These are phyloP conservation scores for Zootoca vivipara DNA, from an alignment of 2,113 vertebrate species.

Conservation along the genomic window DNA sequence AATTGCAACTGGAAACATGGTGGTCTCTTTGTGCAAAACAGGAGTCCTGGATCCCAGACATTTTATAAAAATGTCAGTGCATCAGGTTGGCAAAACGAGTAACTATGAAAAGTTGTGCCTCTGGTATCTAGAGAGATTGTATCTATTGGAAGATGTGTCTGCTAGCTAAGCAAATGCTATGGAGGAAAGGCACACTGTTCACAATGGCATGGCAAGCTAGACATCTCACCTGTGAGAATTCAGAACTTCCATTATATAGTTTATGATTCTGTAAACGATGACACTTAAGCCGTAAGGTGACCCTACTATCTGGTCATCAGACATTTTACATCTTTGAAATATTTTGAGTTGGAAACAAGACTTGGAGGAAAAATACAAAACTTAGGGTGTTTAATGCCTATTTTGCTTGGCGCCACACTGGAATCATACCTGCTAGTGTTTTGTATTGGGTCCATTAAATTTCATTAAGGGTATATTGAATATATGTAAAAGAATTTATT, in stretches of 20 bases:
- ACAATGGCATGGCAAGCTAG: constrained; percentile 42
- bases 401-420: constrained; percentile 5
- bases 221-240: constrained; percentile 29
- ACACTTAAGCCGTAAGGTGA: accelerated
- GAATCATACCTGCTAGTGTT: neutral
- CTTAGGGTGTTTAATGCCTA: neutral
- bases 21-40: neutral
- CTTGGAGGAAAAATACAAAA: accelerated
- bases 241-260: neutral
- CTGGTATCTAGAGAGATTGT: neutral
- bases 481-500: neutral
- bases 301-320: neutral
- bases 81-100: neutral
- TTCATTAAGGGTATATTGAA: neutral
- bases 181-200: constrained; percentile 13
- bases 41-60: neutral
- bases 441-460: neutral
- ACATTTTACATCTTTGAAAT: neutral
- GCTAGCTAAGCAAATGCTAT: neutral
- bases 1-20: constrained; percentile 10
- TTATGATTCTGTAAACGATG: neutral
- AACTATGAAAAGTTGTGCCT: neutral
- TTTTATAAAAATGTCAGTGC: neutral
- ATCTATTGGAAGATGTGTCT: constrained; percentile 16
- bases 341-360: neutral